A percentile compares a stretch with the other conserved stretches of the same genome.
Conservation (phyloP, 2,113 vertebrate genomes). For the Callaeas wilsoni region DNA sequence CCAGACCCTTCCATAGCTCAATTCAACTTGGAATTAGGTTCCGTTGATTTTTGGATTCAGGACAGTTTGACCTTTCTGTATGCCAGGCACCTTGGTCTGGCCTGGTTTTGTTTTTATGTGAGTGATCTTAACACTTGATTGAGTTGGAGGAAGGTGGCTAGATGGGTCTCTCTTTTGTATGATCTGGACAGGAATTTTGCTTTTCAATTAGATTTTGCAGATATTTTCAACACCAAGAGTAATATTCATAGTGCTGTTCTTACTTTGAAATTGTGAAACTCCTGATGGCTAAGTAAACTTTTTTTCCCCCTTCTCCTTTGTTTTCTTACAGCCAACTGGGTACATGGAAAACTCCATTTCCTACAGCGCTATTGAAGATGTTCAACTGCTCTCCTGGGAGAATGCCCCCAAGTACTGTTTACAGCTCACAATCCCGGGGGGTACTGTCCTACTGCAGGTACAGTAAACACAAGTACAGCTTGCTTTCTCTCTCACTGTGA, state of each 20-base stretch:
- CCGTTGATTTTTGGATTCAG: not conserved
- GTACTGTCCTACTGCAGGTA: conserved; percentile 96
- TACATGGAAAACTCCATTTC: conserved; percentile 97
- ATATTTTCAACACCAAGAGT: not conserved
- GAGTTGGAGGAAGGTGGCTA: not conserved
- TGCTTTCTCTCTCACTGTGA: not conserved
- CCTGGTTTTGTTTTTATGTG: not conserved
- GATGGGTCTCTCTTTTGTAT: not conserved
- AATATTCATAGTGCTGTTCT: not conserved
- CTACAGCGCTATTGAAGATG: conserved; percentile 97
- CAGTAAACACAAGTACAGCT: conserved; percentile 15
- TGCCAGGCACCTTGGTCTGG: not conserved
- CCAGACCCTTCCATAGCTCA: not conserved
- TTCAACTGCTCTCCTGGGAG: conserved; percentile 98
- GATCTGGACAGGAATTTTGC: not conserved
- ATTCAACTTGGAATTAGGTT: not conserved
- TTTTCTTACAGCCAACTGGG: conserved; percentile 86
- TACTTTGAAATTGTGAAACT: not conserved
- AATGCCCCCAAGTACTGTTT: conserved; percentile 99
- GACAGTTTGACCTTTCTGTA: not conserved
- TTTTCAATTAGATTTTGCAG: not conserved
- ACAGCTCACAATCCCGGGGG: conserved; percentile 95
- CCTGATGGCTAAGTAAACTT: not conserved
- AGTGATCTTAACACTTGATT: not conserved
- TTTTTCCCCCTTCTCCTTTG: not conserved